Percentiles rank a stretch among this genome's conserved stretches.
phyloP scores from a whole-genome alignment of 2,113 vertebrate species.

The Chaenogobius annularis region DNA sequence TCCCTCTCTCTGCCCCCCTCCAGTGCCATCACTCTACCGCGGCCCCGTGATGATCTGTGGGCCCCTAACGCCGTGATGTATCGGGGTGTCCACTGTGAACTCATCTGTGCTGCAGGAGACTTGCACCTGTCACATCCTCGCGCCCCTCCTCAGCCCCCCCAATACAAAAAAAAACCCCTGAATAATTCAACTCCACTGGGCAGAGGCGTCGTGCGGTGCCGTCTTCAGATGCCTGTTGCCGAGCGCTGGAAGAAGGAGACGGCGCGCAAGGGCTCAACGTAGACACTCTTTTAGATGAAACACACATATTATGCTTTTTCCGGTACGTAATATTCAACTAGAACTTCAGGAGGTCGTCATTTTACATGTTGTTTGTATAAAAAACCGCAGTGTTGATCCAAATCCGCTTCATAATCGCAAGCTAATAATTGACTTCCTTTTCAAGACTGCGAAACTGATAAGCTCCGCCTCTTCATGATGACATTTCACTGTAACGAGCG shows the following conservation, averaged over 20 bases:
- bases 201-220: slow-evolving; percentile 56
- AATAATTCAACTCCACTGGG: slow-evolving; percentile 66
- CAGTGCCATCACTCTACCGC: slow-evolving; percentile 42
- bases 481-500: no score
- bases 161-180: slow-evolving; percentile 59
- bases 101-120: slow-evolving; percentile 56
- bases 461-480: no score
- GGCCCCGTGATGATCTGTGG: slow-evolving; percentile 53
- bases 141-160: slow-evolving; percentile 59
- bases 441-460: no score
- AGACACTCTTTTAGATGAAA: background rate
- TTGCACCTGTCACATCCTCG: slow-evolving; percentile 67
- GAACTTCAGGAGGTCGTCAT: no score
- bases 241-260: slow-evolving; percentile 29
- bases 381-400: no score
- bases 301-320: no score
- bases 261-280: slow-evolving; percentile 3
- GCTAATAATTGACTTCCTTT: no score
- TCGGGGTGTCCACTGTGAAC: slow-evolving; percentile 39
- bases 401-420: no score
- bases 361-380: no score
- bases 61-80: slow-evolving; percentile 52
- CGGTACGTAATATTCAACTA: no score
- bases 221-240: slow-evolving; percentile 21
- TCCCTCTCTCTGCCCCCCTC: background rate